These are phyloP conservation scores for Acomys russatus DNA, from an alignment of 2,797 vertebrate species.

Conservation along the genomic window DNA sequence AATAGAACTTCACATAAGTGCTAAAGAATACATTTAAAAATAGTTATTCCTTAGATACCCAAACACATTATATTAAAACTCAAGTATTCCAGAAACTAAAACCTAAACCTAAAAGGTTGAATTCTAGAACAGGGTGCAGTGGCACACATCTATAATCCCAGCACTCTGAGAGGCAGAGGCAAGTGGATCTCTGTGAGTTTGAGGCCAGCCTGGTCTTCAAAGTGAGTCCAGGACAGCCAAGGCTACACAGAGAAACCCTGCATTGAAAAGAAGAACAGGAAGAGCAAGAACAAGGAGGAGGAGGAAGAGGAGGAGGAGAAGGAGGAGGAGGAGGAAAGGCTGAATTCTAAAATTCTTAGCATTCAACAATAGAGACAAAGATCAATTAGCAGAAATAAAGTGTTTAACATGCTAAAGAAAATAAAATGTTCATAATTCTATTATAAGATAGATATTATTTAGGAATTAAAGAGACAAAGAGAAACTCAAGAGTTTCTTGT, in stretches of 20 bases:
- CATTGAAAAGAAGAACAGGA: too few relatives aligned
- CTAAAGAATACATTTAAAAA: background rate
- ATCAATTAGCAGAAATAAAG: background rate
- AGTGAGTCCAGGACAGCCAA: too few relatives aligned
- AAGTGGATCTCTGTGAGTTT: too few relatives aligned
- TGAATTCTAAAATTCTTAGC: background rate
- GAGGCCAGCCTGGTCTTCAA: too few relatives aligned
- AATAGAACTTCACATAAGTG: background rate
- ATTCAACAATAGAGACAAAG: constrained; percentile 10
- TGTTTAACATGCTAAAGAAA: background rate
- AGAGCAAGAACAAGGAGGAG: too few relatives aligned
- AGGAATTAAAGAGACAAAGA: background rate
- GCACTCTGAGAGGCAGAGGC: too few relatives aligned
- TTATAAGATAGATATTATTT: background rate
- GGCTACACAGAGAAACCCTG: too few relatives aligned
- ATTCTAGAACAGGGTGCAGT: background rate
- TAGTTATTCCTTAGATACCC: background rate
- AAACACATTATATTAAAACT: background rate
- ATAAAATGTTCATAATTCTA: background rate
- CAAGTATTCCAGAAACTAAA: background rate
- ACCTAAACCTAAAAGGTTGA: background rate
- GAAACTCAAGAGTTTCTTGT: background rate
- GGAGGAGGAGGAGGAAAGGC: too few relatives aligned
- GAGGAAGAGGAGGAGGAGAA: too few relatives aligned
- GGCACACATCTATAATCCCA: too few relatives aligned